Conservation (phyloP, 2,888 invertebrate species). For the Leptinotarsa tumamoca region DNA sequence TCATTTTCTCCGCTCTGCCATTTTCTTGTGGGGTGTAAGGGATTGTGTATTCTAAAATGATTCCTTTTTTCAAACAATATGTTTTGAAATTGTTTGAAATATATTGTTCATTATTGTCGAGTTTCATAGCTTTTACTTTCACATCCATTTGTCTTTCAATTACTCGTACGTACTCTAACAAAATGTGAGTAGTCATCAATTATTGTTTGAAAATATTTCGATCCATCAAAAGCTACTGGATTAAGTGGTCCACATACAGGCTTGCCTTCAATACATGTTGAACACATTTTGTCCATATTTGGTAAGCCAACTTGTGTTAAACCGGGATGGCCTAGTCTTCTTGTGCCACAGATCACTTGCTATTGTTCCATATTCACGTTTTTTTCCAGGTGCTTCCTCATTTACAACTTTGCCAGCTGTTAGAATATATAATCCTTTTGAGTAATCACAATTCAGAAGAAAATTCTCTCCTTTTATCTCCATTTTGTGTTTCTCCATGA, state of each 20-base stretch:
- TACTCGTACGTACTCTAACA: too few species aligned
- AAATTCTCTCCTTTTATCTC: slow-evolving; percentile 18
- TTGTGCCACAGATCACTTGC: not conserved
- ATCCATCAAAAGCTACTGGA: slow-evolving; percentile 27
- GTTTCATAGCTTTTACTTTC: too few species aligned
- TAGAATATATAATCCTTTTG: slow-evolving; percentile 25
- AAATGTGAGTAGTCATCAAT: too few species aligned
- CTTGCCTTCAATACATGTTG: not conserved
- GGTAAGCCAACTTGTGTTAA: too few species aligned
- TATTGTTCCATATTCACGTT: slow-evolving; percentile 23
- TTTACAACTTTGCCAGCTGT: slow-evolving; percentile 19
- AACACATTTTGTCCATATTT: too few species aligned
- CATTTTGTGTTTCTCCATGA: slow-evolving; percentile 21
- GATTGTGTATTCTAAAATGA: slow-evolving; percentile 42
- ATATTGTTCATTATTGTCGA: too few species aligned
- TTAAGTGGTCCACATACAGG: slow-evolving; percentile 18
- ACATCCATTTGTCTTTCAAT: too few species aligned
- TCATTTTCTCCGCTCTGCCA: slow-evolving; percentile 18
- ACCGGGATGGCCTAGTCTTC: too few species aligned
- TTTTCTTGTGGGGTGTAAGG: slow-evolving; percentile 49
- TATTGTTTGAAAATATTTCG: too few species aligned
- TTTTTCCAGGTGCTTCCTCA: slow-evolving; percentile 2
- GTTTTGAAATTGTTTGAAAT: not conserved
- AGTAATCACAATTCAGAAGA: slow-evolving; percentile 18
- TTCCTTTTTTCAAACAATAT: slow-evolving; percentile 34